A percentile compares a stretch with the other conserved stretches of the same genome.
These are phyloP conservation scores for Cyrtonyx montezumae DNA, from an alignment of 2,113 vertebrate genomes.

Conservation along the genomic window DNA sequence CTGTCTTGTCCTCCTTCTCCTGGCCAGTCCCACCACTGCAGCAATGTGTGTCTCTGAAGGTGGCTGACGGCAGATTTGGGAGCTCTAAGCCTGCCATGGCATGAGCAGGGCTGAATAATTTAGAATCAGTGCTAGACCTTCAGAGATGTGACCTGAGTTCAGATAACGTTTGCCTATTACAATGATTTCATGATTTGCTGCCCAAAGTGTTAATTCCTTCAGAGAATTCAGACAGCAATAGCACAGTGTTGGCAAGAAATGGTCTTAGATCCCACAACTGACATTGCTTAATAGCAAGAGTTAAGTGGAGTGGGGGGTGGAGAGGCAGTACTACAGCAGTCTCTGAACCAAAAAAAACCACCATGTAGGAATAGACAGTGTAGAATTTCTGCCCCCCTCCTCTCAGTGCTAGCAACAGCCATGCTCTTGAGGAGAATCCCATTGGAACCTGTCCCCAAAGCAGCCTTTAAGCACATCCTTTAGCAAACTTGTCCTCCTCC, in stretches of 20 bases:
- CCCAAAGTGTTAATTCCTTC: not conserved
- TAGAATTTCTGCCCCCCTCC: not conserved
- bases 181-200: not conserved
- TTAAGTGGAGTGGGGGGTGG: too few relatives aligned
- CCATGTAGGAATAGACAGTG: not conserved
- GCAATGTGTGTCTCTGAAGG: fast-evolving
- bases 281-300: not conserved
- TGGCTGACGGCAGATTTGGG: not conserved
- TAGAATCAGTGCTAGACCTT: not conserved
- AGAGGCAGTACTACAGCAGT: not conserved
- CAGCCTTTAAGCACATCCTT: not conserved
- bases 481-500: not conserved
- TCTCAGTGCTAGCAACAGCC: not conserved
- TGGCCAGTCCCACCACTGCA: not conserved
- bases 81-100: not conserved
- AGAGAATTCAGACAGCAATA: not conserved
- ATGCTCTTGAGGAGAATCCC: not conserved
- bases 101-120: not conserved
- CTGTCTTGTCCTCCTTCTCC: not conserved
- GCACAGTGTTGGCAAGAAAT: not conserved
- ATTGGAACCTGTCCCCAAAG: not conserved
- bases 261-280: not conserved
- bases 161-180: not conserved
- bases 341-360: not conserved
- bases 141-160: not conserved